phyloP scores from a whole-genome alignment of 2,888 invertebrate species.

The Andrena bicolor region DNA sequence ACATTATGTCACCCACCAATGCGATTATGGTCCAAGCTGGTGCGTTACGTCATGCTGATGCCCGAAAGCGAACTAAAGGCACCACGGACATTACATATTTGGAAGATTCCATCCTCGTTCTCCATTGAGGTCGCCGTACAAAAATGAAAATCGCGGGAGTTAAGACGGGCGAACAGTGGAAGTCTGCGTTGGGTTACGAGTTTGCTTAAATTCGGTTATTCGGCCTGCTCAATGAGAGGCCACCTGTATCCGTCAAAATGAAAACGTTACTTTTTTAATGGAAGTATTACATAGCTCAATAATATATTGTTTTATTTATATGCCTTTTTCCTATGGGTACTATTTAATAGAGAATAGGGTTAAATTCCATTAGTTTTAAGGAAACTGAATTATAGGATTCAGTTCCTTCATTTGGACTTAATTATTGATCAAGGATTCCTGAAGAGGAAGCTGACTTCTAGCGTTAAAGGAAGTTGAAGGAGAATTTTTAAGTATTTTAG shows the following conservation, averaged over 20 bases:
- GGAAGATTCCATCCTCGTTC: slow-evolving; percentile 44
- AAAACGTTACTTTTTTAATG: neutral
- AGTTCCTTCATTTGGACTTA: no score
- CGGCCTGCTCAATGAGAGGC: neutral
- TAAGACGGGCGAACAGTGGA: slow-evolving; percentile 14
- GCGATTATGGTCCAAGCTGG: slow-evolving; percentile 46
- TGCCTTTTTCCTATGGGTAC: no score
- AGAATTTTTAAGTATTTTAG: no score
- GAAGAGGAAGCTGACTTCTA: no score
- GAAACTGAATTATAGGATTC: no score
- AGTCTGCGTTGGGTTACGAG: slow-evolving; percentile 1
- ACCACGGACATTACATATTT: slow-evolving; percentile 62
- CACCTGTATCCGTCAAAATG: slow-evolving; percentile 7
- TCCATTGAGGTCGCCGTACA: slow-evolving; percentile 43
- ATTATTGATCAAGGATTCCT: no score
- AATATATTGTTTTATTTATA: no score
- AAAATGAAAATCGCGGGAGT: slow-evolving; percentile 31
- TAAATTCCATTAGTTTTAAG: no score
- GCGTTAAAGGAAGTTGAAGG: no score
- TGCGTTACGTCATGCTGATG: slow-evolving; percentile 65
- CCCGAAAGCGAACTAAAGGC: slow-evolving; percentile 49
- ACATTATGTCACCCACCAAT: slow-evolving; percentile 70
- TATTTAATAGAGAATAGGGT: no score
- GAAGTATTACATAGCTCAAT: no score
- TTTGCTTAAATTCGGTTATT: neutral